Base-by-base conservation (phyloP, 2,888 invertebrate species). In the Andrena flavipes region DNA sequence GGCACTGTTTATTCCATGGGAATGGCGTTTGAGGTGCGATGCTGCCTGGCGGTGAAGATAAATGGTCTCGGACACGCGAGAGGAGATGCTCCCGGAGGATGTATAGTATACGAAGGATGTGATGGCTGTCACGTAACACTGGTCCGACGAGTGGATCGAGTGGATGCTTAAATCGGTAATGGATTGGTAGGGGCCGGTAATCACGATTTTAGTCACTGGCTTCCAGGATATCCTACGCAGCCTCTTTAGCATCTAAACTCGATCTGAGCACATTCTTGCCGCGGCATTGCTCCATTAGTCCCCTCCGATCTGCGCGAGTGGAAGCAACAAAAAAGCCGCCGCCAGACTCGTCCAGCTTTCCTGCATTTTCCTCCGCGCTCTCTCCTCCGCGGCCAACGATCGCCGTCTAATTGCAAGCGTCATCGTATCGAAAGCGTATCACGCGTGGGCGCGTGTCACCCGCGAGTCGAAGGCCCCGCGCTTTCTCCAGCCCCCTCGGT, bases 111-210 rank as follows among this genome's bases (percentile, higher is more conserved):
- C 6, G 67, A 78, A 68, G 62, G 33, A 75, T 78, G 77, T 75
- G 77, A 78, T 67, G 67, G 51, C 42, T 67, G 67, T 75, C 77
- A 75, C 77, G 67, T 63, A 75, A 54, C 54, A 51, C 67, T 77
- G 35, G 77, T 48, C 60, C 42, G 54, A 35, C 26, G 42, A 26
- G 49, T n/a, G 33, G 33, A 33, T 23, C 13, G 20, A 30, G 16
- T 23, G 35, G 76, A 51, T 73, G 60, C 48, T 60, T 30, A 51
- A 65, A 49, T 60, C 60, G 73, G 26, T 51, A 60, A 68, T 72
- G 35, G 65, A 78, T 51, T 13, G 67, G 23, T 67, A n/a, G 30
- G 51, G 48, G 26, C 33, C 64, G 33, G 56, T 23, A 23, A 10
- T 56, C 56, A 23, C 10, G 56, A 23, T 56, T 56, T 54, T 69